Evolutionary conservation across 2,113 vertebrate genomes (phyloP).

Genomic region (Podarcis muralis): DNA sequence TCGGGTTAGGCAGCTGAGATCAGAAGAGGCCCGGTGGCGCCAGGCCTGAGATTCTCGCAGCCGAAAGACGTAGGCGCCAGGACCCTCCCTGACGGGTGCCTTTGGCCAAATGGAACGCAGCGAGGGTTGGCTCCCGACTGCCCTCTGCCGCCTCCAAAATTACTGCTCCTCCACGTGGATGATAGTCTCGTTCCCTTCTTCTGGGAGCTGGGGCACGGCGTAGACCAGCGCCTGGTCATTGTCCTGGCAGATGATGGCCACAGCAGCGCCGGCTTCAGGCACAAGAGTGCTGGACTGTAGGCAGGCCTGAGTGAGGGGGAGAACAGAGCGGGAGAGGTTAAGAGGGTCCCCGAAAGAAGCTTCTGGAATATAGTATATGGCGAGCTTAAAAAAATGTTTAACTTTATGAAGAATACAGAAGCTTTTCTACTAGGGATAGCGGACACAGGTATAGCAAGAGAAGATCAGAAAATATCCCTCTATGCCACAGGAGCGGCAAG

Average conservation of each 20-base stretch:
- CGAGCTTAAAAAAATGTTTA: no score
- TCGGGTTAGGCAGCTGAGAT: rapidly evolving
- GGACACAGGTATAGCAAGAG: no score
- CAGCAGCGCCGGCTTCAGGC: slow-evolving; percentile 56
- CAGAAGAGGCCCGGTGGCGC: background rate
- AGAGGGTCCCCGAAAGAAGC: no score
- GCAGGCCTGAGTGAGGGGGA: slow-evolving; percentile 65
- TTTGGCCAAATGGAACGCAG: no score
- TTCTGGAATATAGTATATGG: no score
- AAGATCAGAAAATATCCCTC: no score
- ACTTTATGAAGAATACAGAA: no score
- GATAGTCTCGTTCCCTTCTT: slow-evolving; percentile 16
- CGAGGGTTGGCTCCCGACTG: background rate
- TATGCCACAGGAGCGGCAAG: no score
- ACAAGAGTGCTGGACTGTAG: slow-evolving; percentile 56
- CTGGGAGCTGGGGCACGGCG: slow-evolving; percentile 32
- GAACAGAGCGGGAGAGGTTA: background rate
- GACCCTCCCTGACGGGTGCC: background rate
- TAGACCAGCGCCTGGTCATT: slow-evolving; percentile 68
- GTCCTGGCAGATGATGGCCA: slow-evolving; percentile 78
- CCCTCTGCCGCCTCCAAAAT: background rate
- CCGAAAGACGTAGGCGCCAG: background rate
- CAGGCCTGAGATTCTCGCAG: rapidly evolving
- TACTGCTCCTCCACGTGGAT: slow-evolving; percentile 14
- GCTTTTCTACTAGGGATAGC: no score